phyloP scores from a whole-genome alignment of 2,888 invertebrate genomes.

The Cheilosia pagana region DNA sequence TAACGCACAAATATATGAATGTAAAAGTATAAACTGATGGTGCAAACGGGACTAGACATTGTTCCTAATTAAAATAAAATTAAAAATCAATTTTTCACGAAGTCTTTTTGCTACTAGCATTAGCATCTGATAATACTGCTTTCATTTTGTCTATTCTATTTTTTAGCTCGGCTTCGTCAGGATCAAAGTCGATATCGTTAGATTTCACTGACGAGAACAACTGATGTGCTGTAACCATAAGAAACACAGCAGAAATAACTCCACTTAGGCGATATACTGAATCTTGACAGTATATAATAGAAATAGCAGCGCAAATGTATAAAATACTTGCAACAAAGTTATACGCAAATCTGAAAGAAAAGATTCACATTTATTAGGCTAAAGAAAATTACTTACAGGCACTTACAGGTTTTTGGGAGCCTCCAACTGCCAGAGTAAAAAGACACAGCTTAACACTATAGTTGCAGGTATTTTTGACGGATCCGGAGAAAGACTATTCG shows the following conservation, averaged over 20 bases:
- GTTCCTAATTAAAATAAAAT: constrained; percentile 3
- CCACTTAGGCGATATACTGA: constrained; percentile 86
- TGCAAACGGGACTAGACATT: constrained; percentile 35
- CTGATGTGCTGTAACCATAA: constrained; percentile 86
- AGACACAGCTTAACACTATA: constrained; percentile 86
- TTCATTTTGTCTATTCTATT: constrained; percentile 72
- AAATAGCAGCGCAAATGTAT: constrained; percentile 85
- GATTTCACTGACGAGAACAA: constrained; percentile 78
- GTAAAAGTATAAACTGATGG: constrained; percentile 22
- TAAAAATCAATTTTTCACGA: constrained; percentile 30
- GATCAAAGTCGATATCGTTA: constrained; percentile 22
- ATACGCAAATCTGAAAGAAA: constrained; percentile 74
- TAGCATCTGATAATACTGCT: constrained; percentile 51
- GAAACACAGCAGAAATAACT: constrained; percentile 85
- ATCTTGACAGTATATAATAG: constrained; percentile 86
- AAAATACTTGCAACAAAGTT: constrained; percentile 81
- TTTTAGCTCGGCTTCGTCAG: constrained; percentile 41
- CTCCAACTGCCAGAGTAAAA: constrained; percentile 88
- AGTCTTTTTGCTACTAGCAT: constrained; percentile 31
- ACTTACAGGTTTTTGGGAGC: constrained; percentile 88
- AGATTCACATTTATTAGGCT: not conserved
- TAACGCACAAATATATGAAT: constrained; percentile 9
- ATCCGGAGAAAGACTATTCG: constrained; percentile 84
- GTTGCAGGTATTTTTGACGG: constrained; percentile 86
- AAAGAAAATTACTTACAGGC: constrained; percentile 15